A percentile compares a stretch with the other conserved stretches of the same genome.
These are phyloP conservation scores for Propithecus perrieri DNA, from an alignment of 2,797 vertebrate genomes.

Conservation along the genomic window DNA sequence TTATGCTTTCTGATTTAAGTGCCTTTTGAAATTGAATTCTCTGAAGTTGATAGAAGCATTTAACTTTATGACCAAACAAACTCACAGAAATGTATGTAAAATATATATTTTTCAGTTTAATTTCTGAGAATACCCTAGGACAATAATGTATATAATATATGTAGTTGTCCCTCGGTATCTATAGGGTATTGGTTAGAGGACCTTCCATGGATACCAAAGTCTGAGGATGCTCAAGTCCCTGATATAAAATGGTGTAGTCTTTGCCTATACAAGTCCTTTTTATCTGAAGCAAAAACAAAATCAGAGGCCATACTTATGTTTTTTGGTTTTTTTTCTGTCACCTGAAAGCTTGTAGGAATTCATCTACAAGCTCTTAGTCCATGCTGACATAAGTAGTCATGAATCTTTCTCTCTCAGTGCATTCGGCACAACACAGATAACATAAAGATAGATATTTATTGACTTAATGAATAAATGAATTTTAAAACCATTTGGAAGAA, in stretches of 20 bases:
- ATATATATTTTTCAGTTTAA: constrained; percentile 33
- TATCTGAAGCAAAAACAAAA: constrained; percentile 30
- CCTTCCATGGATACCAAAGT: not conserved
- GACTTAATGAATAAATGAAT: not conserved
- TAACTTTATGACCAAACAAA: constrained; percentile 54
- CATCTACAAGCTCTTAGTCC: not conserved
- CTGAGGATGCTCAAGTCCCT: not conserved
- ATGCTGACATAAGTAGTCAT: not conserved
- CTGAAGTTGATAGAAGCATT: constrained; percentile 22
- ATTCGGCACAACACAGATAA: not conserved
- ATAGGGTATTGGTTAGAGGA: not conserved
- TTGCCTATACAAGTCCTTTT: not conserved
- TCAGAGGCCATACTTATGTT: not conserved
- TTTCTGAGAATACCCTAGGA: not conserved
- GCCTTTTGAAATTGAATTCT: constrained; percentile 50
- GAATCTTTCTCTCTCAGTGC: not conserved
- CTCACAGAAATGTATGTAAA: constrained; percentile 5
- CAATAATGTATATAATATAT: not conserved
- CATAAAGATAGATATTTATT: not conserved
- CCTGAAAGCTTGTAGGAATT: not conserved
- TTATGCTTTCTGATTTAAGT: constrained; percentile 61
- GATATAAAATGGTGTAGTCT: not conserved
- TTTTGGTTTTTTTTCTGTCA: not conserved
- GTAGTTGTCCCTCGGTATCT: too few species aligned
- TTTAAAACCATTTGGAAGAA: not conserved